Base-by-base conservation (phyloP, 2,797 vertebrate species). In the Anomalospiza imberbis region DNA sequence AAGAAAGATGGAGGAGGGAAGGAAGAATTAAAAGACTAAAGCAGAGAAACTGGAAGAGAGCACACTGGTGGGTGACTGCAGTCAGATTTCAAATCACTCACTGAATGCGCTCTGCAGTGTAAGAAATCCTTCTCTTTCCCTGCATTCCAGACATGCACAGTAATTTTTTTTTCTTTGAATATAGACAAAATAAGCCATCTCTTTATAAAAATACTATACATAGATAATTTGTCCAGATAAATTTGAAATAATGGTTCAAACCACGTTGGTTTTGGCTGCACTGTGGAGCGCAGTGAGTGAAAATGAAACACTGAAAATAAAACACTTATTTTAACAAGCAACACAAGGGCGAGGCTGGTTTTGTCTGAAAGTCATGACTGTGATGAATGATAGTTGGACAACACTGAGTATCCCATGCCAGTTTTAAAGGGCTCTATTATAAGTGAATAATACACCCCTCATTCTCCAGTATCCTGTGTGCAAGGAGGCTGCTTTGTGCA, bases 201-300 rank as follows among this genome's bases (percentile, higher is more conserved):
- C 32, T 50, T 74, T 85, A 42, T 85, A 87, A 83, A 95, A 93
- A 70, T 61, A 75, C 29, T 42, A 20, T 14, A 31, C 54, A 62
- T 75, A 21, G 50, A 68, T 80, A 74, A 83, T 74, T 80, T 45
- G 32, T 83, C 45, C 61, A 94, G 89, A 73, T 54, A 85, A 91
- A 91, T 51, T n/a, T 61, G 62, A 95, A 82, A 87, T 65, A 93
- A 85, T 58, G 45, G 55, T 85, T 89, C 58, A 87, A 63, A 77
- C 61, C 50, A 36, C 29, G 1, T 85, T 93, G 72, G 71, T 92
- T 96, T 95, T 93, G 89, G 87, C 95, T 68, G 12, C 0, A 0
- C 53, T 51, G 14, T 21, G 45, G 63, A 45, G 58, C 0, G 0
- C 50, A 51, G 45, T 10, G 48, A 48, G 40, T 18, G 84, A 72